Evolutionary conservation across 1,140 invertebrate species (phyloP).

Genomic region (Copidosoma floridanum): DNA sequence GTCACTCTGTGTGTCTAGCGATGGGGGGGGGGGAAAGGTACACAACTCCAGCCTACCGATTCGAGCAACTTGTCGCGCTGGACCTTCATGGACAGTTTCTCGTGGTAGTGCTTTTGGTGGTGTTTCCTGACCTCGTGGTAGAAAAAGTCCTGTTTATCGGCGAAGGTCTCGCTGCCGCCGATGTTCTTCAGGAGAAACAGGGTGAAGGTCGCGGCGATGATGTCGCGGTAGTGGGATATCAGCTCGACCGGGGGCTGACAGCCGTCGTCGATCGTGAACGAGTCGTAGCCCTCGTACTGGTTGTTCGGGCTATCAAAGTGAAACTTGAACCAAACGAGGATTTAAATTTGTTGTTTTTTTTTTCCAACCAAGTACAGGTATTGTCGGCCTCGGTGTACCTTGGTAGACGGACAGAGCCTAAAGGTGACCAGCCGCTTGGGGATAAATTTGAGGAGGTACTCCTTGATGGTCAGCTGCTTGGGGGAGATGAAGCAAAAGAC

Average conservation of each 20-base stretch:
- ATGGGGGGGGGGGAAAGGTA: no score
- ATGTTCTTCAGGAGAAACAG: slow-evolving; percentile 93
- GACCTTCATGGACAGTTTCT: slow-evolving; percentile 80
- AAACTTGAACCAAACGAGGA: slow-evolving; percentile 55
- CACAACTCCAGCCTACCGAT: slow-evolving; percentile 67
- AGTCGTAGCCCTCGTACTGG: slow-evolving; percentile 57
- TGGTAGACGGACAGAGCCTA: slow-evolving; percentile 87
- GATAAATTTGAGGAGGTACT: slow-evolving; percentile 89
- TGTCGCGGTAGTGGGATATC: slow-evolving; percentile 78
- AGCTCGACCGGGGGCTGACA: slow-evolving; percentile 83
- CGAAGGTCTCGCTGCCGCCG: slow-evolving; percentile 92
- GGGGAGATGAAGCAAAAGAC: slow-evolving; percentile 85
- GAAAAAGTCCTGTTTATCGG: slow-evolving; percentile 94
- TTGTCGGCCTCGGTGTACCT: slow-evolving; percentile 60
- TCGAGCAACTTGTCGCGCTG: slow-evolving; percentile 77
- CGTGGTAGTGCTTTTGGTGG: slow-evolving; percentile 81
- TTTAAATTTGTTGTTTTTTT: slow-evolving; percentile 4
- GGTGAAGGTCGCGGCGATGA: slow-evolving; percentile 90
- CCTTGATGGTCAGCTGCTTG: slow-evolving; percentile 88
- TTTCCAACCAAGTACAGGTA: not conserved
- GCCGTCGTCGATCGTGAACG: slow-evolving; percentile 84
- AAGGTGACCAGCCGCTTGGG: slow-evolving; percentile 90
- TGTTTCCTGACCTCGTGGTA: slow-evolving; percentile 88
- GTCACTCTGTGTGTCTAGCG: no score
- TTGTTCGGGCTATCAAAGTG: slow-evolving; percentile 59